Percentiles rank a stretch among this genome's conserved stretches.
These are phyloP conservation scores for Masticophis lateralis DNA, from an alignment of 2,797 vertebrate species.

Conservation along the genomic window DNA sequence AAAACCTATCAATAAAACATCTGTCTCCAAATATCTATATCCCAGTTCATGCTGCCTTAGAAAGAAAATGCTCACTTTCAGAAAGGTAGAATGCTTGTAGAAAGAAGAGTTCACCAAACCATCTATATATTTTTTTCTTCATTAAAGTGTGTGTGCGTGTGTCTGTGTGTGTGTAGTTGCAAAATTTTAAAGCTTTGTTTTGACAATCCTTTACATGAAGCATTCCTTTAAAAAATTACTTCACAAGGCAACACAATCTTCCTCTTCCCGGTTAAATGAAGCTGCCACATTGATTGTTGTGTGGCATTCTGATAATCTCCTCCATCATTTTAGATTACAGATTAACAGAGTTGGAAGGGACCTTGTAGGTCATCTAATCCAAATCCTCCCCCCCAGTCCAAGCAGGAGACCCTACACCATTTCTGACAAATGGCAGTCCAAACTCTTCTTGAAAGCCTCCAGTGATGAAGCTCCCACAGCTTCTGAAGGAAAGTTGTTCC, in stretches of 20 bases:
- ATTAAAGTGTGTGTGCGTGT: conserved; percentile 21
- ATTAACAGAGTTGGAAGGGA: too few relatives aligned
- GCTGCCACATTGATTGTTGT: neutral
- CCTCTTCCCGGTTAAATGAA: neutral
- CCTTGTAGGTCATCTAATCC: too few relatives aligned
- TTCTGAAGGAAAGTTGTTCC: too few relatives aligned
- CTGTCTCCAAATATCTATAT: conserved; percentile 15
- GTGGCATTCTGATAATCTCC: neutral
- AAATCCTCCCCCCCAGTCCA: fast-evolving
- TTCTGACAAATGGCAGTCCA: too few relatives aligned
- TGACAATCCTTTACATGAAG: neutral
- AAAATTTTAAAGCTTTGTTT: neutral
- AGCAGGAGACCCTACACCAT: too few relatives aligned
- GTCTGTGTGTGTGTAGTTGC: neutral
- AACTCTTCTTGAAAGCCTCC: too few relatives aligned
- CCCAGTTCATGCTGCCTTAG: conserved; percentile 39
- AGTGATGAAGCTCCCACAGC: too few relatives aligned
- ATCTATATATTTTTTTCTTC: conserved; percentile 26
- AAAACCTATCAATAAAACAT: conserved; percentile 26
- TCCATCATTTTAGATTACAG: neutral
- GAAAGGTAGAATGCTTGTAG: conserved; percentile 50
- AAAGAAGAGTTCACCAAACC: conserved; percentile 20
- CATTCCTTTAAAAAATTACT: neutral
- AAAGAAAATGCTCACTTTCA: conserved; percentile 44
- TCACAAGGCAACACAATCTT: neutral